phyloP scores from a whole-genome alignment of 2,113 vertebrate species.

The Erythrolamprus reginae region DNA sequence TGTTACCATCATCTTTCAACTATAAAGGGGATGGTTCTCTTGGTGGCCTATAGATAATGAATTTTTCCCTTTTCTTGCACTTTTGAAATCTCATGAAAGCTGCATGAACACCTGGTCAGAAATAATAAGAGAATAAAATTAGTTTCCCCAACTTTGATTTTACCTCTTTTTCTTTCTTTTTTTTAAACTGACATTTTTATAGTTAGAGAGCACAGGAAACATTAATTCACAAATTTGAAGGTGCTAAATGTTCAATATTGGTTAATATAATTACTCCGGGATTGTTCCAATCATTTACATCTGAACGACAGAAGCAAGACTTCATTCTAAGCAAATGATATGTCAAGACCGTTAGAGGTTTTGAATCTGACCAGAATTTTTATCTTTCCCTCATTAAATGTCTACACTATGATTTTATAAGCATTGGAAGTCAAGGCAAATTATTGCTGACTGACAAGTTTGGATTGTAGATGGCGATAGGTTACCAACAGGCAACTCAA shows the following conservation, averaged over 20 bases:
- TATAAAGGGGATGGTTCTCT: conserved; percentile 41
- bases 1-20: conserved; percentile 45
- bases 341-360: conserved; percentile 51
- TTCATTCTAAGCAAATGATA: conserved; percentile 51
- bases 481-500: conserved; percentile 51
- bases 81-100: conserved; percentile 35
- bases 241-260: conserved; percentile 4
- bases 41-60: conserved; percentile 44
- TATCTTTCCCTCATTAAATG: conserved; percentile 68
- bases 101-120: conserved; percentile 26
- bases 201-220: neutral
- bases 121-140: neutral
- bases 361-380: conserved; percentile 67
- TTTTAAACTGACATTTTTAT: neutral
- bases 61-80: conserved; percentile 31
- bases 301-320: conserved; percentile 32
- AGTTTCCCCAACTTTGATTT: neutral
- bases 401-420: conserved; percentile 57
- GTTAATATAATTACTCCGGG: conserved; percentile 40
- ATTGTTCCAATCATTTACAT: conserved; percentile 39
- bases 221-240: conserved; percentile 15
- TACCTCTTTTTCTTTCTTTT: neutral
- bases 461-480: conserved; percentile 34
- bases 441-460: conserved; percentile 50
- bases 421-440: conserved; percentile 48